phyloP scores from a whole-genome alignment of 2,888 invertebrate species.

The Brenthis daphne region DNA sequence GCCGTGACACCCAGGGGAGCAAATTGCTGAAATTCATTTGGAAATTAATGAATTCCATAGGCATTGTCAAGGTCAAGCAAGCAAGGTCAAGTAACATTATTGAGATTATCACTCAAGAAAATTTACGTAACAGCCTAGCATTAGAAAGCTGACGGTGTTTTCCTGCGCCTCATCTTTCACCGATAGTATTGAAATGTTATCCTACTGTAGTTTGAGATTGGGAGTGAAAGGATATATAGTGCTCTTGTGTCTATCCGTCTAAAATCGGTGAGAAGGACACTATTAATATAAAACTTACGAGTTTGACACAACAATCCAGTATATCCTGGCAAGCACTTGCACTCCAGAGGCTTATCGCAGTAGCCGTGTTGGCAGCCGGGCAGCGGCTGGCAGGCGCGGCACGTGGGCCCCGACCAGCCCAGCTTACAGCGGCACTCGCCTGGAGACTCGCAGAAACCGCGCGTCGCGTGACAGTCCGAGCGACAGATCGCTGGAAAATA shows the following conservation, averaged over 20 bases:
- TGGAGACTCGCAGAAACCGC: constrained; percentile 93
- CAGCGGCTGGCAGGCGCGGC: constrained; percentile 92
- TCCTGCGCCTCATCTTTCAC: no score
- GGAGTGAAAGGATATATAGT: not conserved
- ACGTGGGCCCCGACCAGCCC: constrained; percentile 95
- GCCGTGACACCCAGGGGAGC: constrained; percentile 90
- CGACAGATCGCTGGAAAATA: constrained; percentile 86
- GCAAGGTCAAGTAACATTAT: no score
- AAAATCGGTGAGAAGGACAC: no score
- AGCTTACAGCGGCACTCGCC: constrained; percentile 94
- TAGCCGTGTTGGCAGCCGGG: constrained; percentile 96
- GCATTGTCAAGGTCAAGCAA: not conserved
- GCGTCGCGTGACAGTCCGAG: constrained; percentile 90
- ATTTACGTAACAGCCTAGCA: no score
- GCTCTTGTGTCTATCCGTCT: not conserved
- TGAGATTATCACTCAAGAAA: no score
- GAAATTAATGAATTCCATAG: not conserved
- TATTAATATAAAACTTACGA: constrained; percentile 83
- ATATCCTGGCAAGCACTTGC: constrained; percentile 95
- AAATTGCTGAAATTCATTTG: constrained; percentile 86
- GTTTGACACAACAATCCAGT: constrained; percentile 93
- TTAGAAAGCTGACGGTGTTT: no score
- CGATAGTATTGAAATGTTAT: no score
- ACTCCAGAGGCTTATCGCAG: constrained; percentile 94
- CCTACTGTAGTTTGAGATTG: no score